Base-by-base conservation (phyloP, 2,113 vertebrate genomes). In the Muscicapa adusta region DNA sequence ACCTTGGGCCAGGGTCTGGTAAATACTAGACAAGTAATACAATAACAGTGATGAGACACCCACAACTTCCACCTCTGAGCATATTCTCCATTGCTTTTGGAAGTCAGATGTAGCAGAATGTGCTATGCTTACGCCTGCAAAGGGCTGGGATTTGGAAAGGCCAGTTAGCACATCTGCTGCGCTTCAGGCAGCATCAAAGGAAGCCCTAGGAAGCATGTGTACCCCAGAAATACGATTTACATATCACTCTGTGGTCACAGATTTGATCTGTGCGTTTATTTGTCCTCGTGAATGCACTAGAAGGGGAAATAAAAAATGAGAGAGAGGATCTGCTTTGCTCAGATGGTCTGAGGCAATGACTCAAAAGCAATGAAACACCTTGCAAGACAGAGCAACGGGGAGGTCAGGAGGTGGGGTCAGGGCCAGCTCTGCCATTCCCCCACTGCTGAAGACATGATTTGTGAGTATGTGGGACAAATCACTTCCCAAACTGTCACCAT, bases 311-410 rank as follows among this genome's bases (percentile, higher is more conserved):
- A 22, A 84, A 85, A 91, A 68, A 26, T 13, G 25, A 73, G 31
- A 71, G 62, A 56, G 34, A 18, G 18, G n/a, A 24, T 88, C 36
- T 82, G 29, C 29, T 33, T 72, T 20, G 53, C 28, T 50, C 1
- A 10, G 54, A 42, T 3, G 1, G 18, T 61, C 14, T 65, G 54
- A 82, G 43, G 61, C 2, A 5, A 4, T 74, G 72, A 94, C 26
- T 86, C 0, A 0, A 20, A 14, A 71, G 33, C 0, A 10, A 4
- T 74, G 72, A 94, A 76, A 61, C 2, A 9, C 54, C 50, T 81
- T 53, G 50, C 1, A 3, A 72, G 43, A 72, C 40, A 60, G 22
- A 78, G 40, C 0, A 7, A n/a, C 45, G 33, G 15, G 18, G 10
- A 63, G 45, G 48, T 40, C 2, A 7, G 38, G 18, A 91, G 29